Evolutionary conservation across 2,888 invertebrate genomes (phyloP).

Genomic region (Hermodice carunculata): DNA sequence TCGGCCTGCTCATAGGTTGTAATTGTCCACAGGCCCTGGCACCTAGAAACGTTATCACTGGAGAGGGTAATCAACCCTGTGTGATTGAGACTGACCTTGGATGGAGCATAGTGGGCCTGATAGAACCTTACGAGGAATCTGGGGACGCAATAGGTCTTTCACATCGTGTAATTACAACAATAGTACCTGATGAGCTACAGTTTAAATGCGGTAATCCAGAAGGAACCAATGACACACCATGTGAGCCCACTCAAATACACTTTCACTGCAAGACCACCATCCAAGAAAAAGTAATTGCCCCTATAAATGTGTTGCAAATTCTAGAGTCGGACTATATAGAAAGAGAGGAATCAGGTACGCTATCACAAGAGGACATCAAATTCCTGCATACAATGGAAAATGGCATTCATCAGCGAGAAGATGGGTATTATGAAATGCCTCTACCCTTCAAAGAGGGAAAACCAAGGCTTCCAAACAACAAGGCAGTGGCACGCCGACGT

Average conservation of each 20-base stretch:
- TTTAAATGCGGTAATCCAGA: too few species aligned
- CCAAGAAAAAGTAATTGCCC: too few species aligned
- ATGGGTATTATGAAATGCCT: conserved; percentile 15
- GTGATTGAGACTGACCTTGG: conserved; percentile 37
- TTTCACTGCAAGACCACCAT: too few species aligned
- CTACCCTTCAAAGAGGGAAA: conserved; percentile 9
- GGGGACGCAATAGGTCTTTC: too few species aligned
- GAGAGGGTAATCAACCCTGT: conserved; percentile 39
- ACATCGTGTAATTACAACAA: too few species aligned
- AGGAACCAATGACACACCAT: too few species aligned
- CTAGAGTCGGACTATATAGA: too few species aligned
- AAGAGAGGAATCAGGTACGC: too few species aligned
- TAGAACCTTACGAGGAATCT: too few species aligned
- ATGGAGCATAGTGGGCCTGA: conserved; percentile 11
- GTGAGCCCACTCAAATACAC: too few species aligned
- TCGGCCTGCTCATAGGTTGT: conserved; percentile 41
- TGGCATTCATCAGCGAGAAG: conserved; percentile 1
- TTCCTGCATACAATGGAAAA: background rate
- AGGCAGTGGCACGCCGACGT: background rate
- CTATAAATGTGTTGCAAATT: too few species aligned
- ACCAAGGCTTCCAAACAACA: conserved; percentile 7
- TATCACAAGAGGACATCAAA: background rate
- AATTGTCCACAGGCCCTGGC: conserved; percentile 41
- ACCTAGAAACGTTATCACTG: conserved; percentile 36
- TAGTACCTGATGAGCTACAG: too few species aligned